Base-by-base conservation (phyloP, 2,888 invertebrate genomes). In the Lycocerus yunnanus region DNA sequence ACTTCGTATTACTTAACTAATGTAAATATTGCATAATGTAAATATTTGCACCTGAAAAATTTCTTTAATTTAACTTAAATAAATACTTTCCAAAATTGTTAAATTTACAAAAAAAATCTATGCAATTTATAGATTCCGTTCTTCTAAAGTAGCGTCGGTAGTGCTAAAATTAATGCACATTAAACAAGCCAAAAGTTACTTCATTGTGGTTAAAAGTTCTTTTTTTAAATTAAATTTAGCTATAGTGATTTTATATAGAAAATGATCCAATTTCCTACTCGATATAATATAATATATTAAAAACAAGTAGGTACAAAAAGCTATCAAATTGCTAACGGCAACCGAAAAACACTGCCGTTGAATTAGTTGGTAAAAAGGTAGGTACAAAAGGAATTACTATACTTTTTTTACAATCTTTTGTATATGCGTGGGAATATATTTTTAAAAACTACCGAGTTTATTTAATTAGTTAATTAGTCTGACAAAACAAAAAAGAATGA, bases 361-460 rank as follows among this genome's bases (percentile, higher is more conserved):
- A 71, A 77, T 72, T 67, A 63, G 21, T 43, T 43, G n/a, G n/a
- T 43, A n/a, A 43, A 43, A 43, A 43, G 43, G n/a, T 43, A 43
- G n/a, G 43, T 18, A 18, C 18, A 63, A 20, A 63, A 18, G 20
- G 20, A 63, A 63, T n/a, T 20, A 63, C 16, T 18, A 63, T 18
- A 63, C 61, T 18, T 18, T 63, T 61, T 72, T 76, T 63, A 24
- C 43, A 27, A 73, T 43, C 71, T 68, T 71, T 75, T 72, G 58
- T 77, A 73, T 77, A 61, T 76, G 75, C 79, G 79, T 79, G 79
- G 79, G 79, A 79, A 79, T 74, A 72, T 71, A 63, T 68, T n/a
- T 43, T n/a, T n/a, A 11, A 43, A 43, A 43, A n/a, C 43, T n/a
- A 8, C 13, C n/a, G 43, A 6, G 6, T 6, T n/a, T 4, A n/a